Conservation (phyloP, 2,888 invertebrate species). For the Calameuta pallipes region DNA sequence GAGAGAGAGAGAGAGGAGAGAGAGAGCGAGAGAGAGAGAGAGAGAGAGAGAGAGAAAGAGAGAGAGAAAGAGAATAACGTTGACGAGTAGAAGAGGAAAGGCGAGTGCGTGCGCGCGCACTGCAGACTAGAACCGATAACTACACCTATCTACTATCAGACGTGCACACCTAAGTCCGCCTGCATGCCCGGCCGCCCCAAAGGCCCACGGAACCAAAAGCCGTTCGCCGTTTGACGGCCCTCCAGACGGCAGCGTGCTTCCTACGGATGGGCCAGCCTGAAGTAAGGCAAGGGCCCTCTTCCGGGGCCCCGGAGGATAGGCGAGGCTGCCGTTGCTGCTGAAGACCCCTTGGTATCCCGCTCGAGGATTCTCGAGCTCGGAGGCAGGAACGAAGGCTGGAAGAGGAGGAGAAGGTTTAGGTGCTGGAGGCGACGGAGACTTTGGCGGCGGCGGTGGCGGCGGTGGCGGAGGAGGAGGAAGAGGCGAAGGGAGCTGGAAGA, state of each 20-base stretch:
- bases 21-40: constrained; percentile 8
- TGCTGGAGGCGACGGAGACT: too few relatives aligned
- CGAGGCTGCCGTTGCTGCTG: background rate
- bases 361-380: too few relatives aligned
- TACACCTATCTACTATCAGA: background rate
- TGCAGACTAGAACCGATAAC: too few relatives aligned
- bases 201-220: background rate
- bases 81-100: constrained; percentile 3
- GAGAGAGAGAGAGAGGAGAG: constrained; percentile 13
- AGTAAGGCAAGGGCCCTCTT: background rate
- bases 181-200: background rate
- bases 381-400: too few relatives aligned
- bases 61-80: constrained; percentile 11
- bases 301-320: constrained; percentile 5
- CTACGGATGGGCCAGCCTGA: constrained; percentile 1
- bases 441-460: background rate
- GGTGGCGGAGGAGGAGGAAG: constrained; percentile 30
- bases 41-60: constrained; percentile 15
- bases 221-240: too few relatives aligned
- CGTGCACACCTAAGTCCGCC: background rate
- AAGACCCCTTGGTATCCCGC: too few relatives aligned
- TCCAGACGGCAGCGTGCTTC: background rate
- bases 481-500: constrained; percentile 22
- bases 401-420: too few relatives aligned
- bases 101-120: background rate